A percentile compares a stretch with the other conserved stretches of the same genome.
These are phyloP conservation scores for Natrix natrix DNA, from an alignment of 2,797 vertebrate species.

Conservation along the genomic window DNA sequence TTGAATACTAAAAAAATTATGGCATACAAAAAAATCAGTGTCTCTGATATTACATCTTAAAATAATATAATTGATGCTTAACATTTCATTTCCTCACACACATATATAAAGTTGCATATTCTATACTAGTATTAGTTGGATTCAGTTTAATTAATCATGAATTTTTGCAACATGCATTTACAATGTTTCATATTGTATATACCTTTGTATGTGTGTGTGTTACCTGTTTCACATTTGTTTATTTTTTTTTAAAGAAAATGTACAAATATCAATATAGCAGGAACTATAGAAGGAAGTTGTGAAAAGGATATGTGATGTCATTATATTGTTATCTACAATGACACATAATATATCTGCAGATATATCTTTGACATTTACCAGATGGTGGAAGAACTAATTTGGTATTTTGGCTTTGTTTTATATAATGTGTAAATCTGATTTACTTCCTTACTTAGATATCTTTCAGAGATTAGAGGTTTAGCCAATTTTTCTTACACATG, in stretches of 20 bases:
- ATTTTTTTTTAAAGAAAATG: background rate
- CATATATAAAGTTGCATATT: background rate
- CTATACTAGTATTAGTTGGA: background rate
- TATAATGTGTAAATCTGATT: constrained; percentile 16
- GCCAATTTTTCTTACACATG: constrained; percentile 7
- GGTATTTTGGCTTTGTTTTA: constrained; percentile 53
- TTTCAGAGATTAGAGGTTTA: constrained; percentile 22
- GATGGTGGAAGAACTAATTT: constrained; percentile 30
- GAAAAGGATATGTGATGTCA: constrained; percentile 37
- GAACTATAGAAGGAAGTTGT: constrained; percentile 31
- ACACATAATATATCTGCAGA: constrained; percentile 46
- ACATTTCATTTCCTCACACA: background rate
- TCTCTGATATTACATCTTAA: background rate
- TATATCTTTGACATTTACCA: constrained; percentile 54
- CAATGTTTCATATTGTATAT: background rate
- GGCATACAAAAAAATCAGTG: background rate
- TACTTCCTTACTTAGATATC: constrained; percentile 38
- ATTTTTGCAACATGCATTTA: background rate
- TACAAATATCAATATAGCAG: background rate
- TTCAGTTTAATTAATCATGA: background rate
- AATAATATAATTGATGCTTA: background rate
- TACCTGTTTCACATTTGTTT: background rate
- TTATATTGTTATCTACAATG: constrained; percentile 49
- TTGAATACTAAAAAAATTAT: background rate
- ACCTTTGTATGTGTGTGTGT: background rate